Percentiles rank a stretch among this genome's conserved stretches.
phyloP scores from a whole-genome alignment of 2,888 invertebrate species.

The Rhagonycha fulva region DNA sequence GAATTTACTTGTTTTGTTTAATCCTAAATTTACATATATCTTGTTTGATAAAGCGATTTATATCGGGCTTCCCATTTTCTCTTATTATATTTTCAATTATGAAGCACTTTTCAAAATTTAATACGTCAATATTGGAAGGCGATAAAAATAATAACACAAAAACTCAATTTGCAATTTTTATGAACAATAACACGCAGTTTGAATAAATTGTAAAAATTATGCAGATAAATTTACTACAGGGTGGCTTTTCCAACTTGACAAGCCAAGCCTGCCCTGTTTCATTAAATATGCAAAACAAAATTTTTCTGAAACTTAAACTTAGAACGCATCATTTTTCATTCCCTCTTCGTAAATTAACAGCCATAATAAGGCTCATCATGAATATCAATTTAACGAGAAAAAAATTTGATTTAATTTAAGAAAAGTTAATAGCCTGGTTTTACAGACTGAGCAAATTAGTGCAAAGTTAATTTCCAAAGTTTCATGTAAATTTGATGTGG shows the following conservation, averaged over 20 bases:
- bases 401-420: neutral
- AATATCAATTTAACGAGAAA: neutral
- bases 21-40: constrained; percentile 50
- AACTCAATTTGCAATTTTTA: neutral
- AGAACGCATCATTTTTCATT: neutral
- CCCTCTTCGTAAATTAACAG: neutral
- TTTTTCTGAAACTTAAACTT: neutral
- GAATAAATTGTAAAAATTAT: neutral
- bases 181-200: neutral
- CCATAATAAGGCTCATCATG: neutral
- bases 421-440: neutral
- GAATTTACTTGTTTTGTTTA: constrained; percentile 39
- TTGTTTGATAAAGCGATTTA: constrained; percentile 37
- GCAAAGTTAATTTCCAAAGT: neutral
- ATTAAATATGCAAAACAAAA: neutral
- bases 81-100: neutral
- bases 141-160: neutral
- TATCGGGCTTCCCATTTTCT: constrained; percentile 1
- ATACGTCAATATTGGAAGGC: neutral
- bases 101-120: neutral
- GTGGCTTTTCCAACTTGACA: neutral
- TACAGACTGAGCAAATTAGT: neutral
- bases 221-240: neutral
- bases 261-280: neutral
- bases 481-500: neutral